These are phyloP conservation scores for Polymixis flavicincta DNA, from an alignment of 2,888 invertebrate species.

Conservation along the genomic window DNA sequence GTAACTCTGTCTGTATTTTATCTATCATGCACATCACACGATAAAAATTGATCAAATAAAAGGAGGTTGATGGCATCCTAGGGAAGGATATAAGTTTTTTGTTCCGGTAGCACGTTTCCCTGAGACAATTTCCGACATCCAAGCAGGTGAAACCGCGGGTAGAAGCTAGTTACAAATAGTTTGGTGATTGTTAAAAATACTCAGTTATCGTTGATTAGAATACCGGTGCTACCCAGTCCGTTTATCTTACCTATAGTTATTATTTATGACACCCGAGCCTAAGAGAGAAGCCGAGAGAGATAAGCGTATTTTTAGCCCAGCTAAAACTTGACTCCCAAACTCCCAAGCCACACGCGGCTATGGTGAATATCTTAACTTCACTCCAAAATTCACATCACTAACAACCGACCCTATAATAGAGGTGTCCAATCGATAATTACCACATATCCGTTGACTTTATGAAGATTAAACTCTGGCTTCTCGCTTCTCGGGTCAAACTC, in stretches of 20 bases:
- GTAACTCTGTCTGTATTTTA: too few relatives aligned
- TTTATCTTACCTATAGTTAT: background rate
- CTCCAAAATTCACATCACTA: conserved; percentile 33
- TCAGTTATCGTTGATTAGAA: background rate
- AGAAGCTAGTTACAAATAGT: background rate
- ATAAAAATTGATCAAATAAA: too few relatives aligned
- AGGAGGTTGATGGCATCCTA: too few relatives aligned
- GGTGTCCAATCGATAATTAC: conserved; percentile 45
- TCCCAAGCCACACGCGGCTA: conserved; percentile 8
- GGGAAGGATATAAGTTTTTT: too few relatives aligned
- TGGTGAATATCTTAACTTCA: conserved; percentile 27
- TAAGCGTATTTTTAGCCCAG: conserved; percentile 9
- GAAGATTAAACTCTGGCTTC: conserved; percentile 56
- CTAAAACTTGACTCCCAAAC: conserved; percentile 3
- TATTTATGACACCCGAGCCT: conserved; percentile 27
- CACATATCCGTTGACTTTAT: conserved; percentile 54
- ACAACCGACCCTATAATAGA: conserved; percentile 25
- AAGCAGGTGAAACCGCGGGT: too few relatives aligned
- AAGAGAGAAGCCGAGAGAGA: too few relatives aligned
- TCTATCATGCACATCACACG: too few relatives aligned
- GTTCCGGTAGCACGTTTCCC: too few relatives aligned
- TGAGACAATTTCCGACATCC: too few relatives aligned
- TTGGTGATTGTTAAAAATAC: background rate
- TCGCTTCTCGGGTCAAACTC: conserved; percentile 32
- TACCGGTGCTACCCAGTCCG: background rate